Evolutionary conservation across 2,113 vertebrate genomes (phyloP).

Genomic region (Jaculus jaculus): DNA sequence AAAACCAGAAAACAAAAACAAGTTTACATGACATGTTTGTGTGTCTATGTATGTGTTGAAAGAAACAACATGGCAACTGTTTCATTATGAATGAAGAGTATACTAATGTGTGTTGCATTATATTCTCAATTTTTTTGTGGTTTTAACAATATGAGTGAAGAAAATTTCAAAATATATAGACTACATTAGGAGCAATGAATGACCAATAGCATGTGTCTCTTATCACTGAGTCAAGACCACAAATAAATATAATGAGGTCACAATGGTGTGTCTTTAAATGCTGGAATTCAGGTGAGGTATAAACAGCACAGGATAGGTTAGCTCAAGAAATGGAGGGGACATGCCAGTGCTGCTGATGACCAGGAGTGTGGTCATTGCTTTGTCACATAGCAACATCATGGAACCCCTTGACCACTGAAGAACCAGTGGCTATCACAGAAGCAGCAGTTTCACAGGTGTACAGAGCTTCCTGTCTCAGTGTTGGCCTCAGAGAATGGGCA

Average conservation of each 20-base stretch:
- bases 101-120: neutral
- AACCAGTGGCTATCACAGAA: neutral
- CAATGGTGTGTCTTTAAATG: neutral
- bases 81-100: neutral
- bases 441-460: neutral
- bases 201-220: neutral
- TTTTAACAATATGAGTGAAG: neutral
- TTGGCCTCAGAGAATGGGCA: neutral
- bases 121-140: neutral
- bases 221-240: neutral
- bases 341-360: accelerated
- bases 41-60: neutral
- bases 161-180: neutral
- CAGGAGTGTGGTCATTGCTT: neutral
- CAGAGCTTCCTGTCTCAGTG: neutral
- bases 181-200: neutral
- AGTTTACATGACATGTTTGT: neutral
- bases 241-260: neutral
- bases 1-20: neutral
- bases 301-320: neutral
- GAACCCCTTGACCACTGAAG: neutral
- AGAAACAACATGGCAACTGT: neutral
- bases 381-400: accelerated
- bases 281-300: neutral
- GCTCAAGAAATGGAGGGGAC: neutral